Base-by-base conservation (phyloP, 2,113 vertebrate genomes). In the Etheostoma spectabile region DNA sequence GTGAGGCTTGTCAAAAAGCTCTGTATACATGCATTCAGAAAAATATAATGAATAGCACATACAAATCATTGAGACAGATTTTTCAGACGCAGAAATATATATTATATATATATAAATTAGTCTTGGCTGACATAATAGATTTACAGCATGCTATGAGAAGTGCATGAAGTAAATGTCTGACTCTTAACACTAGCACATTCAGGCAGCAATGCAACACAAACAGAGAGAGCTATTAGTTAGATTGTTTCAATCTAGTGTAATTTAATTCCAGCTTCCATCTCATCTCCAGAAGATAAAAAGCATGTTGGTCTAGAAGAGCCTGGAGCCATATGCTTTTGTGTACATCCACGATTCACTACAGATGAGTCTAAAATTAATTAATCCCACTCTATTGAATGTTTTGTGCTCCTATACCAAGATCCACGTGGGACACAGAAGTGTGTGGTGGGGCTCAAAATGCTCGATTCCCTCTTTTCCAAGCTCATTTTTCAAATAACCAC, bases 341-440 rank as follows among this genome's bases (percentile, higher is more conserved):
- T 77, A 64, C 67, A 63, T 72, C 55, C 62, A 80, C 48, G 7
- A 79, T 80, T 87, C 81, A 86, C 67, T 87, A 82, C 79, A 89
- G 64, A 81, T 52, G 46, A 74, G 59, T 38, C 76, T 67, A 73
- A 88, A 86, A 85, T 89, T 79, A 86, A 87, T 83, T 11, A 67
- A 80, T 79, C 70, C 77, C 77, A 82, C 79, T 77, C 73, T 75
- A 70, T 68, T 80, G 56, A 49, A 75, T 87, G 84, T 83, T 88
- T 88, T 78, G 67, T 67, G 55, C 74, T 84, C 69, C 68, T 82
- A 68, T 89, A 91, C 91, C 74, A 63, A 90, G 77, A 86, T 89
- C 87, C 84, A 89, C 86, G 81, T 90, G 89, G 87, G 66, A 85
- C 84, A 87, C 63, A 90, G 78, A 72, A 71, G 74, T 71, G 67